Percentiles rank a stretch among this genome's conserved stretches.
Evolutionary conservation across 1,140 invertebrate genomes (phyloP).

Genomic region (Episyrphus balteatus): DNA sequence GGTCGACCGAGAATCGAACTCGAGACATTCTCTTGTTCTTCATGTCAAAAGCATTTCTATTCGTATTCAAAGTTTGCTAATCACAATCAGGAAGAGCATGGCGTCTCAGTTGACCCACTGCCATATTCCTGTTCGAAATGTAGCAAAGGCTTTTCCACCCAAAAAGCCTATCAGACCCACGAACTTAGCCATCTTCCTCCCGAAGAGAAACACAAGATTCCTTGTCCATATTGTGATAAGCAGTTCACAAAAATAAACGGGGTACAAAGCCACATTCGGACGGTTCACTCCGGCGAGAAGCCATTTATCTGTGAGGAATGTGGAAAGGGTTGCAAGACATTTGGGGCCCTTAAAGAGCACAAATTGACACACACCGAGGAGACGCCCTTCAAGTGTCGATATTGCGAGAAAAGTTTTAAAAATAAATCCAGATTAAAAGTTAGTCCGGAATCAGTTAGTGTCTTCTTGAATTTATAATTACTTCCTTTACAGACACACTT

Average conservation of each 20-base stretch:
- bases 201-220: conserved; percentile 31
- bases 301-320: conserved; percentile 40
- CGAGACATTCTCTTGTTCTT: background rate
- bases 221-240: conserved; percentile 32
- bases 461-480: background rate
- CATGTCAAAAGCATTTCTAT: conserved; percentile 21
- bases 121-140: conserved; percentile 33
- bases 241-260: conserved; percentile 25
- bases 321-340: conserved; percentile 38
- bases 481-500: conserved; percentile 17
- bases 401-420: conserved; percentile 37
- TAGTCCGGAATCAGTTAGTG: background rate
- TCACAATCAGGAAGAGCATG: conserved; percentile 19
- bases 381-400: conserved; percentile 38
- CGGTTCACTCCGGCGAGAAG: conserved; percentile 37
- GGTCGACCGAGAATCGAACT: background rate
- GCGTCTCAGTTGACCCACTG: conserved; percentile 13
- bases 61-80: conserved; percentile 16
- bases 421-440: conserved; percentile 30
- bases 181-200: conserved; percentile 35
- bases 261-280: conserved; percentile 35
- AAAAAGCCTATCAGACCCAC: conserved; percentile 30
- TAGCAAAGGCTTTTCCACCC: conserved; percentile 28
- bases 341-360: conserved; percentile 38
- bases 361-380: conserved; percentile 40